A percentile compares a stretch with the other conserved stretches of the same genome.
Conservation (phyloP, 2,113 vertebrate species). For the Percopsis transmontana region DNA sequence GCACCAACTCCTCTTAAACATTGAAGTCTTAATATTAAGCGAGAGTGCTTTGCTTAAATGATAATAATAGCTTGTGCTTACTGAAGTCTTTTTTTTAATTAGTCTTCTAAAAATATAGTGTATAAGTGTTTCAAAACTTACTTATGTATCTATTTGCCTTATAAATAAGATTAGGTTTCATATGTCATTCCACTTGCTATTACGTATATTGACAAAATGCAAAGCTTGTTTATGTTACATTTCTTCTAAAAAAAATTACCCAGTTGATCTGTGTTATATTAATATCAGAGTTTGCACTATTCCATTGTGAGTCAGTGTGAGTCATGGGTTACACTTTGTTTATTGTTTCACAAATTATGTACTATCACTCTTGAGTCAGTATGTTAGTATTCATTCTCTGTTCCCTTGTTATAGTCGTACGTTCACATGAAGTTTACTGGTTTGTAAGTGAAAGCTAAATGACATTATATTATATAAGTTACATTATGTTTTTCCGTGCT, state of each 20-base stretch:
- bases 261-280: not conserved
- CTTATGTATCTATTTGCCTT: slow-evolving; percentile 15
- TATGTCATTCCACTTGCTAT: not conserved
- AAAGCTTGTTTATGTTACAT: slow-evolving; percentile 12
- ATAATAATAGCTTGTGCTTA: slow-evolving; percentile 12
- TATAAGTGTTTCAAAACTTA: slow-evolving; percentile 25
- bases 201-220: no score
- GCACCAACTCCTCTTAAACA: slow-evolving; percentile 4
- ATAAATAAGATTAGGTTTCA: slow-evolving; percentile 4
- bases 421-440: not conserved
- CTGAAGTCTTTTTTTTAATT: slow-evolving; percentile 16
- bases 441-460: no score
- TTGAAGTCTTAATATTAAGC: not conserved
- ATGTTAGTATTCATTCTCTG: not conserved
- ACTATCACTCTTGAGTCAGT: not conserved
- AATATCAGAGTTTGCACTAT: slow-evolving; percentile 11
- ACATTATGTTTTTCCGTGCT: not conserved
- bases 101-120: not conserved
- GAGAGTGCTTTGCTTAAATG: not conserved
- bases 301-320: not conserved
- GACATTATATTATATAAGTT: not conserved
- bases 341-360: slow-evolving; percentile 13
- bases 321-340: not conserved
- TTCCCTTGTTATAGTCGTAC: not conserved
- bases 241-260: not conserved